Conservation (phyloP, 30 jellyfish, hydroid and myxozoan genomes). For the Chironex yamaguchii region DNA sequence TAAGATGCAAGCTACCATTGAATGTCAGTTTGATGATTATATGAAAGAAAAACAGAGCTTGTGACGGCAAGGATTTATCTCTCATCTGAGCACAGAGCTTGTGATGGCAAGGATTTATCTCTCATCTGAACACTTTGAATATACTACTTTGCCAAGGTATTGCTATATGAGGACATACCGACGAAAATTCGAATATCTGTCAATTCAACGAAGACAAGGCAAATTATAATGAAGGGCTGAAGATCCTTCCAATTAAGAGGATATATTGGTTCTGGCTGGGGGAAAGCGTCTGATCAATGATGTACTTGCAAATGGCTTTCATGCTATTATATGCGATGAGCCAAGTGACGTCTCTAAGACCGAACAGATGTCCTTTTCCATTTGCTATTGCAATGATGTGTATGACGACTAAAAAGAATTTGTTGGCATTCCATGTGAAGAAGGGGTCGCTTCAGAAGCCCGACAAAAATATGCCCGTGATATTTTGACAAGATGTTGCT, state of each 20-base stretch:
- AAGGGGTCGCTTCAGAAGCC: constrained; percentile 28
- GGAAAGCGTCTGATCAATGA: too few species aligned
- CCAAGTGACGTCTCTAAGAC: too few species aligned
- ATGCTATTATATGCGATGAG: too few species aligned
- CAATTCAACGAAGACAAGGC: constrained; percentile 27
- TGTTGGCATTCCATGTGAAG: constrained; percentile 14
- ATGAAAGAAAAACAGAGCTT: too few species aligned
- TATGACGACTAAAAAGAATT: constrained; percentile 19
- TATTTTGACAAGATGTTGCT: constrained; percentile 29
- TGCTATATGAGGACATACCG: constrained; percentile 26
- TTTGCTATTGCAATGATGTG: constrained; percentile 11
- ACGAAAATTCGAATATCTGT: constrained; percentile 37
- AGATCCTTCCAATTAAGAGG: background rate
- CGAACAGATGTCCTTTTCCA: constrained; percentile 19
- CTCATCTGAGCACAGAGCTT: too few species aligned
- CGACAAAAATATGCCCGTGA: background rate
- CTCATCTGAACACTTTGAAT: constrained; percentile 16
- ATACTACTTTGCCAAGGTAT: constrained; percentile 36
- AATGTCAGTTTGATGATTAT: background rate
- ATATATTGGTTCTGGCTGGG: background rate
- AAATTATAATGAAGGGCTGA: constrained; percentile 30
- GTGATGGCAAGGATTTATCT: constrained; percentile 38
- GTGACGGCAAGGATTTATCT: too few species aligned
- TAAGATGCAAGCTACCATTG: background rate
- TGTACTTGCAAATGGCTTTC: too few species aligned